Evolutionary conservation across 2,888 invertebrate genomes (phyloP).

Genomic region (Polylopha cassiicola): DNA sequence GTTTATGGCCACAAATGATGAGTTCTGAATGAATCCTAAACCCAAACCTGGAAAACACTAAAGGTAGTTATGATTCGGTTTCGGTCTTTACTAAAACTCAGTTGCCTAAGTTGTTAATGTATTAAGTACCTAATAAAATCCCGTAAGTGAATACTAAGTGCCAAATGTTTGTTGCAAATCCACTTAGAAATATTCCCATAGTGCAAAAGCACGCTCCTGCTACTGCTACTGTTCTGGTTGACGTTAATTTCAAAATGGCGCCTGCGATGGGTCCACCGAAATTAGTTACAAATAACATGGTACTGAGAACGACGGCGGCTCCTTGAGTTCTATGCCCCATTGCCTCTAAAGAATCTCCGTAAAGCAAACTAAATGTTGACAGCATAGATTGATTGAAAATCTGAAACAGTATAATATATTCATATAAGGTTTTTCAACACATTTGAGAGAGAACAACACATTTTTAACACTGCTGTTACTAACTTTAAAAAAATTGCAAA

Average conservation of each 20-base stretch:
- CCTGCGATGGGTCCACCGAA: conserved; percentile 84
- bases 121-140: conserved; percentile 60
- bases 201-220: conserved; percentile 58
- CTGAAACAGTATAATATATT: conserved; percentile 50
- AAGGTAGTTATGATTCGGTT: conserved; percentile 4
- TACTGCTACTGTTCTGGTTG: conserved; percentile 63
- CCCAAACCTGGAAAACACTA: conserved; percentile 76
- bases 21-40: conserved; percentile 83
- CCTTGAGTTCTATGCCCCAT: conserved; percentile 82
- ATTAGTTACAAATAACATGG: conserved; percentile 80
- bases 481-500: no score
- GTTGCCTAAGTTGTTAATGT: conserved; percentile 2
- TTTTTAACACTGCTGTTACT: no score
- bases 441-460: conserved; percentile 1
- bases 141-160: conserved; percentile 69
- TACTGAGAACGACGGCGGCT: conserved; percentile 81
- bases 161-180: conserved; percentile 60
- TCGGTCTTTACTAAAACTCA: background rate
- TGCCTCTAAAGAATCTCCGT: conserved; percentile 79
- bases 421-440: background rate
- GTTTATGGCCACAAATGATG: conserved; percentile 84
- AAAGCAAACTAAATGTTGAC: conserved; percentile 83
- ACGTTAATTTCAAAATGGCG: conserved; percentile 76
- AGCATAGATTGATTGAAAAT: conserved; percentile 84
- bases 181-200: conserved; percentile 64